phyloP scores from a whole-genome alignment of 2,797 vertebrate species.

The Enteromius trimaculatus region DNA sequence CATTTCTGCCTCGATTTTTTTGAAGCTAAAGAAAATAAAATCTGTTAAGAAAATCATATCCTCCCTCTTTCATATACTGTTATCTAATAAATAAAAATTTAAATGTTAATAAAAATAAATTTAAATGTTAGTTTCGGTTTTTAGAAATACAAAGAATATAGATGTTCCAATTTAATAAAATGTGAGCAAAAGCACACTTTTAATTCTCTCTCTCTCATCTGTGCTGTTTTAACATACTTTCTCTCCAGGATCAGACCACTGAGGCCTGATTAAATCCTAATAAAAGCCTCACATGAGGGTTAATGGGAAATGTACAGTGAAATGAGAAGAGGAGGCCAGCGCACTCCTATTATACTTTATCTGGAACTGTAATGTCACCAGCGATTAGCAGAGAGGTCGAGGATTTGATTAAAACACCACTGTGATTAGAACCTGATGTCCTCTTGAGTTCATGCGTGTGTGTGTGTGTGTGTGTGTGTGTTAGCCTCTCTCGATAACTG shows the following conservation, averaged over 20 bases:
- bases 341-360: slow-evolving; percentile 36
- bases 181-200: slow-evolving; percentile 4
- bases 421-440: slow-evolving; percentile 42
- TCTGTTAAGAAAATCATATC: neutral
- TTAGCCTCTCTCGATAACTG: slow-evolving; percentile 36
- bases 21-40: neutral
- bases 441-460: slow-evolving; percentile 11
- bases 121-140: neutral
- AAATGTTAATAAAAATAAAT: too few relatives aligned
- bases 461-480: slow-evolving; percentile 39
- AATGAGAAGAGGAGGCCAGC: slow-evolving; percentile 33
- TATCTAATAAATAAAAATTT: too few relatives aligned
- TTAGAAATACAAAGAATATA: slow-evolving; percentile 3
- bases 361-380: slow-evolving; percentile 43
- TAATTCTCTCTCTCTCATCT: slow-evolving; percentile 11
- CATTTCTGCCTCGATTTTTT: neutral
- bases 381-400: slow-evolving; percentile 46
- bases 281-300: slow-evolving; percentile 49
- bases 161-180: neutral
- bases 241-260: slow-evolving; percentile 9
- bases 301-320: slow-evolving; percentile 47
- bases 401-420: slow-evolving; percentile 50
- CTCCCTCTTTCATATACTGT: neutral
- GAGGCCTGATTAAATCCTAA: slow-evolving; percentile 54
- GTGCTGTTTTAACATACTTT: slow-evolving; percentile 19